These are phyloP conservation scores for Hirtodrosophila histrioides DNA, from an alignment of 2,888 invertebrate genomes.

Conservation along the genomic window DNA sequence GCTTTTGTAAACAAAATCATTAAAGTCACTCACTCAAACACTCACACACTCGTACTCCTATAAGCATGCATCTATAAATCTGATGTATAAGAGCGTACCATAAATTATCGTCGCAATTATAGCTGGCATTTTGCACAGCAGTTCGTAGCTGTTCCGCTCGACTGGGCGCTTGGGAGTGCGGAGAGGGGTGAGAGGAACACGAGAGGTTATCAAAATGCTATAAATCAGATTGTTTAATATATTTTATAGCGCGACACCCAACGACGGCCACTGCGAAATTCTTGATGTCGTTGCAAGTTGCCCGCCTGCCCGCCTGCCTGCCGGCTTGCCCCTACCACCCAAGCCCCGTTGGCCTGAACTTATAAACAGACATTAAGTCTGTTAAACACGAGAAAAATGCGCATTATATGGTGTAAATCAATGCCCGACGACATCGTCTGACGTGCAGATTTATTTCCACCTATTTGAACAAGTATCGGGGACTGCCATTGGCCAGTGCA, in stretches of 20 bases:
- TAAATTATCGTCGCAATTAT: slow-evolving; percentile 74
- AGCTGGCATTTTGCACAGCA: slow-evolving; percentile 65
- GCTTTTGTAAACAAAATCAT: slow-evolving; percentile 66
- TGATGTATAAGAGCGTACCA: slow-evolving; percentile 52
- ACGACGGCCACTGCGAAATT: slow-evolving; percentile 35
- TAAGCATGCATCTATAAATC: slow-evolving; percentile 52
- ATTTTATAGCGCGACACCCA: slow-evolving; percentile 66
- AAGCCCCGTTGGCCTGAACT: slow-evolving; percentile 14
- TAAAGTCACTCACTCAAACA: slow-evolving; percentile 45
- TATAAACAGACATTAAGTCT: slow-evolving; percentile 77
- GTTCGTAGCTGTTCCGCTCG: slow-evolving; percentile 54
- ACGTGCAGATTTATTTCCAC: slow-evolving; percentile 64
- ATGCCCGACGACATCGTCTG: slow-evolving; percentile 50
- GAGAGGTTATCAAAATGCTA: slow-evolving; percentile 77
- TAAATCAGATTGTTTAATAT: slow-evolving; percentile 75
- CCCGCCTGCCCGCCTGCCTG: slow-evolving; percentile 12
- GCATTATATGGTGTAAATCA: slow-evolving; percentile 74
- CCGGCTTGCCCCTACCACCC: neutral
- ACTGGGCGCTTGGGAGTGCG: slow-evolving; percentile 14
- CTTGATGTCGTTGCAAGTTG: slow-evolving; percentile 22
- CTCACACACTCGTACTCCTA: slow-evolving; percentile 16
- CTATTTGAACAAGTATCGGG: slow-evolving; percentile 43
- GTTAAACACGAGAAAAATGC: slow-evolving; percentile 73
- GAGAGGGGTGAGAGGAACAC: slow-evolving; percentile 31
- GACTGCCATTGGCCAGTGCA: slow-evolving; percentile 32